Base-by-base conservation (phyloP, 2,888 invertebrate species). In the Watsonalla binaria region DNA sequence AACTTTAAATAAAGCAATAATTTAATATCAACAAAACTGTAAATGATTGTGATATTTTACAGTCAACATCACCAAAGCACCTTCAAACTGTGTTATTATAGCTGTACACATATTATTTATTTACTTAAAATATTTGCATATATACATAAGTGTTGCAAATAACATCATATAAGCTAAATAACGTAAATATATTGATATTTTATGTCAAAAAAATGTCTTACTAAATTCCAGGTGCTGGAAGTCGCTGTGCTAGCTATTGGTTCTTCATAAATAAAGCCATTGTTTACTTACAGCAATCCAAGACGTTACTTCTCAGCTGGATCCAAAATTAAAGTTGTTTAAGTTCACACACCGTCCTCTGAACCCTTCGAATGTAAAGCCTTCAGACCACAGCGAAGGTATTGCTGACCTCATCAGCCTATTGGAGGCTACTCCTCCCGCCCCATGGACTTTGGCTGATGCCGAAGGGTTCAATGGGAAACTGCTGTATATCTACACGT, bases 401-500 rank as follows among this genome's bases (percentile, higher is more conserved):
- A 84, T 93, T 45, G 83, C 92, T 55, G 93, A 95, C 71, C 87
- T 95, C 53, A 93, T 93, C 39, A 77, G 83, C 9, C 76, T 94
- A 45, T 63, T 96, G 59, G 91, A 92, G 51, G 91, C 92, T 5
- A 92, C 93, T 0, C 75, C 93, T 0, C 80, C 92, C 0, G 85
- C 92, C 0, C 83, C 92, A 0, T 94, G 94, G 66, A 78, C 91
- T 53, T 76, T 92, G 46, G 89, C 92, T 6, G 91, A 93, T n/a
- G 93, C 92, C 54, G 84, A 92, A 1, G 93, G 93, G 53, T 95
- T 96, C 80, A 92, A 94, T 57, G 97, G 97, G 70, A 94, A 94
- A 74, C 89, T 99, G 15, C 92, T 99, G 53, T 99, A 98, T 79
- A 98, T 99, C 74, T 99, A 98, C 85, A 99, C 99, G 0, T 99